Evolutionary conservation across 2,797 vertebrate genomes (phyloP).

Genomic region (Lithobates pipiens): DNA sequence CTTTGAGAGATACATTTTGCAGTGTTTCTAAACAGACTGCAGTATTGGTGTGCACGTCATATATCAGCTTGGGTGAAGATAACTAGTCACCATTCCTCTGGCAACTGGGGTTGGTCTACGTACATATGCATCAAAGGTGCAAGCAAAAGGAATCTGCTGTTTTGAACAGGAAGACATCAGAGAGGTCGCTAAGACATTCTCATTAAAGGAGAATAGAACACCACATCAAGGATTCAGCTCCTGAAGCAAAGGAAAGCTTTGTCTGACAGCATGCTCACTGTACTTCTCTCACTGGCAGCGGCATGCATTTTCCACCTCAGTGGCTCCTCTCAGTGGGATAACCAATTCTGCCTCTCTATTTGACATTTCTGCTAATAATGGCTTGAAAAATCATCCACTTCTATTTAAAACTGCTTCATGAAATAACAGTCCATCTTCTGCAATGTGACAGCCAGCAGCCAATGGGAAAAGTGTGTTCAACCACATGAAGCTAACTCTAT

Average conservation of each 20-base stretch:
- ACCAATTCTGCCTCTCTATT: constrained; percentile 68
- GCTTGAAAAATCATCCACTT: constrained; percentile 73
- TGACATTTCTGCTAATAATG: constrained; percentile 75
- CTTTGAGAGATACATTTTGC: too few relatives aligned
- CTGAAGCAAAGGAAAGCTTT: constrained; percentile 64
- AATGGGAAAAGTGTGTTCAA: constrained; percentile 70
- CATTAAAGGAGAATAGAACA: constrained; percentile 66
- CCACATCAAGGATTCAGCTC: constrained; percentile 65
- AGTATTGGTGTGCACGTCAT: not conserved
- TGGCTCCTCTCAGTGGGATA: constrained; percentile 71
- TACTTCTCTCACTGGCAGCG: constrained; percentile 61
- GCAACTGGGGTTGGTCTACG: constrained; percentile 2
- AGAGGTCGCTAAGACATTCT: constrained; percentile 59
- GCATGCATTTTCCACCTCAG: constrained; percentile 71
- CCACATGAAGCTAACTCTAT: constrained; percentile 71
- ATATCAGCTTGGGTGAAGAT: not conserved
- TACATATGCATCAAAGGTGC: constrained; percentile 58
- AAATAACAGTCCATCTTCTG: constrained; percentile 68
- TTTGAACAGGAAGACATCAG: constrained; percentile 64
- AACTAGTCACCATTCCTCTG: not conserved
- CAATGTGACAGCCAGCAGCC: constrained; percentile 68
- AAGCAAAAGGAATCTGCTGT: constrained; percentile 66
- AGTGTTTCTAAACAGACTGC: not conserved
- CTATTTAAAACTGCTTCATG: constrained; percentile 70
- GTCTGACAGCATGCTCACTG: constrained; percentile 67